A percentile compares a stretch with the other conserved stretches of the same genome.
These are phyloP conservation scores for Mnemiopsis leidyi DNA, from an alignment of 37 sponge, comb jelly and placozoan genomes.

Conservation along the genomic window DNA sequence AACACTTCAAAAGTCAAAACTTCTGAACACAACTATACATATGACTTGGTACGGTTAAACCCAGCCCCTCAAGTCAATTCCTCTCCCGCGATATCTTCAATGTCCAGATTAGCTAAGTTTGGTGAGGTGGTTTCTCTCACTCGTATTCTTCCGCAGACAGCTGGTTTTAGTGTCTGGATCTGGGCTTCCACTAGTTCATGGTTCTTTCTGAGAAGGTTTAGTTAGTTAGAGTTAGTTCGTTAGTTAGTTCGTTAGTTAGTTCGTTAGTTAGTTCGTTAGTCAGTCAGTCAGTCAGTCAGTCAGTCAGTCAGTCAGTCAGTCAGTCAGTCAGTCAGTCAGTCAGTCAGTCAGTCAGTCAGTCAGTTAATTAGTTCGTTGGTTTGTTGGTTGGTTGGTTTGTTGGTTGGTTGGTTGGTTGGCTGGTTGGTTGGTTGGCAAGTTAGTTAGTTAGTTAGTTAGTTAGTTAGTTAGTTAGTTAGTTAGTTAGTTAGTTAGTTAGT, in stretches of 20 bases:
- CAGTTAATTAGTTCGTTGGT: neutral
- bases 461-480: neutral
- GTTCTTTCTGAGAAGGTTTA: conserved; percentile 11
- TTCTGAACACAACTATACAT: no score
- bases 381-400: neutral
- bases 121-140: neutral
- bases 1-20: no score
- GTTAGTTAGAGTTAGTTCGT: neutral
- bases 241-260: neutral
- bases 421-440: neutral
- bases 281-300: neutral
- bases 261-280: neutral
- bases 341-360: neutral
- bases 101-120: no score
- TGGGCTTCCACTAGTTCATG: conserved; percentile 50
- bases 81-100: no score
- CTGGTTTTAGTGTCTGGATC: conserved; percentile 23
- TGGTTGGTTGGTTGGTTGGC: neutral
- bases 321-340: neutral
- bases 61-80: no score
- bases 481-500: neutral
- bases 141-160: conserved; percentile 44
- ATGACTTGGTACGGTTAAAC: no score
- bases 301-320: neutral
- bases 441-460: neutral